Conservation (phyloP, 2,888 invertebrate genomes). For the Aporophyla nigra region DNA sequence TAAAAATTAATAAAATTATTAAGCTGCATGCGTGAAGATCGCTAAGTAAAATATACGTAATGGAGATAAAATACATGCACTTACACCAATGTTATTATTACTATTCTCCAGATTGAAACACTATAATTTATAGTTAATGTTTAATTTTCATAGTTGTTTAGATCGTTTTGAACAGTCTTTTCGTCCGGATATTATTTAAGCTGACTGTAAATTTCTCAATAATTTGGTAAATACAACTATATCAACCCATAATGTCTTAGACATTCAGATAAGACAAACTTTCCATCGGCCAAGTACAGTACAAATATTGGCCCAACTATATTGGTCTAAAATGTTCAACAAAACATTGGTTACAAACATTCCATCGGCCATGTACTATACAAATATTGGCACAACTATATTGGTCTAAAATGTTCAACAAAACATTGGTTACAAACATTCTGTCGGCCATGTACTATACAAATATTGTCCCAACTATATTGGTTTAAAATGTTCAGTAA, state of each 20-base stretch:
- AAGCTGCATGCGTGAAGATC: conserved; percentile 7
- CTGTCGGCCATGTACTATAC: conserved; percentile 58
- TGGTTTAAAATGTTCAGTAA: not conserved
- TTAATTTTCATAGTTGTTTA: too few relatives aligned
- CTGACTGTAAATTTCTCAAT: too few relatives aligned
- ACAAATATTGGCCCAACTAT: conserved; percentile 16
- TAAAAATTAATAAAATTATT: conserved; percentile 13
- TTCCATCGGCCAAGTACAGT: too few relatives aligned
- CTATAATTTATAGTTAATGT: too few relatives aligned
- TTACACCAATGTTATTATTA: too few relatives aligned
- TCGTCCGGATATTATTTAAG: too few relatives aligned
- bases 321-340: not conserved
- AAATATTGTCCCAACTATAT: conserved; percentile 16
- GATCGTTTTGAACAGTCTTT: too few relatives aligned
- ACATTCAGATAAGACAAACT: not conserved
- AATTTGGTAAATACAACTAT: too few relatives aligned
- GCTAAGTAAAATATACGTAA: not conserved
- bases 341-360: conserved; percentile 27
- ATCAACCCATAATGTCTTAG: not conserved
- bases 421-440: conserved; percentile 59
- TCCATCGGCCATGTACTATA: not conserved
- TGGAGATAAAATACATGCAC: not conserved
- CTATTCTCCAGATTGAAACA: too few relatives aligned
- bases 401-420: not conserved
- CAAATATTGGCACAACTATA: conserved; percentile 16